These are phyloP conservation scores for Synchiropus splendidus DNA, from an alignment of 2,113 vertebrate species.

Conservation along the genomic window DNA sequence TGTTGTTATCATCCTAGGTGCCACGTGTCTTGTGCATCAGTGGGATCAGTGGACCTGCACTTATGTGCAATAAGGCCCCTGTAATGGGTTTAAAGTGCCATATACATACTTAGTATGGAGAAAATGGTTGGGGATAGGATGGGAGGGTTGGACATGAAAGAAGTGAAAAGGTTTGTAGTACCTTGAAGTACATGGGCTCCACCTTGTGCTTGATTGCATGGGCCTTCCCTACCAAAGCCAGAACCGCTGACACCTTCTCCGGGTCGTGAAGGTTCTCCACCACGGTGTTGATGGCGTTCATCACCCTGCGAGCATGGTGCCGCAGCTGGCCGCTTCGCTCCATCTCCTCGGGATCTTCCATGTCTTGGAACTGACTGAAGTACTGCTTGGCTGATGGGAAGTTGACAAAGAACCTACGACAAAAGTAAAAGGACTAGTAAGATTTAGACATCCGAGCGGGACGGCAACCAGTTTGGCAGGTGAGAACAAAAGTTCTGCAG, in stretches of 20 bases:
- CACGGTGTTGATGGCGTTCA: slow-evolving; percentile 74
- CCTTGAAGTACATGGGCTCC: slow-evolving; percentile 96
- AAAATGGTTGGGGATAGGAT: too few relatives aligned
- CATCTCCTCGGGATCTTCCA: slow-evolving; percentile 71
- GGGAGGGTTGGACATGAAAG: too few relatives aligned
- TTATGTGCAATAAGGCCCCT: too few relatives aligned
- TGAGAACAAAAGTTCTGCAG: not conserved
- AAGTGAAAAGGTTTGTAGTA: too few relatives aligned
- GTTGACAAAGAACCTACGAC: slow-evolving; percentile 89
- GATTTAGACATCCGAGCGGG: not conserved
- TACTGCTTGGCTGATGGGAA: slow-evolving; percentile 94
- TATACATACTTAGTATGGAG: too few relatives aligned
- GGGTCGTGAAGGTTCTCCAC: slow-evolving; percentile 88
- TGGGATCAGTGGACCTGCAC: too few relatives aligned
- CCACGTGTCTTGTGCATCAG: too few relatives aligned
- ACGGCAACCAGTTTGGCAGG: not conserved
- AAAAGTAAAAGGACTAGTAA: not conserved
- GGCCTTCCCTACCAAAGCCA: slow-evolving; percentile 85
- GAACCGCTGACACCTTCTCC: slow-evolving; percentile 84
- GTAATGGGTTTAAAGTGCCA: too few relatives aligned
- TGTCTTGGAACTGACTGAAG: slow-evolving; percentile 88
- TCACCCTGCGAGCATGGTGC: slow-evolving; percentile 81
- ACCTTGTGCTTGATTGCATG: slow-evolving; percentile 95
- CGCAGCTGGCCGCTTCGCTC: slow-evolving; percentile 73
- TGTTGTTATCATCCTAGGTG: too few relatives aligned